A percentile compares a stretch with the other conserved stretches of the same genome.
phyloP scores from a whole-genome alignment of 2,113 vertebrate genomes.

The Ploceus nigricollis region DNA sequence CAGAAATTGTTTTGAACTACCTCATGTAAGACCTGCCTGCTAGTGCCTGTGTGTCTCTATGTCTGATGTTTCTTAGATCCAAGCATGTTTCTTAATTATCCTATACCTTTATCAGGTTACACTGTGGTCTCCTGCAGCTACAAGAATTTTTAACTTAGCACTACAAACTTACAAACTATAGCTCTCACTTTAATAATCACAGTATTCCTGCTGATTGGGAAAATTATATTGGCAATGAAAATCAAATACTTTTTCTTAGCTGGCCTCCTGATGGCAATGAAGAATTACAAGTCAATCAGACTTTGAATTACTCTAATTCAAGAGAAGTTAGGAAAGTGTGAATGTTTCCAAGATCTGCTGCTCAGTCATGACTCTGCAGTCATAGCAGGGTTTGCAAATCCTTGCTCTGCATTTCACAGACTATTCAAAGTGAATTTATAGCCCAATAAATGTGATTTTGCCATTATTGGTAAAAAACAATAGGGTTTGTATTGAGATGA shows the following conservation, averaged over 20 bases:
- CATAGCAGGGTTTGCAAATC: background rate
- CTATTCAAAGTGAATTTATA: background rate
- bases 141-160: background rate
- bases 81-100: background rate
- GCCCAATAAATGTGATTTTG: background rate
- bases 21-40: background rate
- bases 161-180: background rate
- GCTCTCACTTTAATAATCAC: background rate
- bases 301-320: background rate
- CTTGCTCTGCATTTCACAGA: background rate
- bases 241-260: constrained; percentile 1
- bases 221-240: background rate
- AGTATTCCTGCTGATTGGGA: background rate
- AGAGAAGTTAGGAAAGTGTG: background rate
- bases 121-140: background rate
- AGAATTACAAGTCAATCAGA: background rate
- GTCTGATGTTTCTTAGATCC: background rate
- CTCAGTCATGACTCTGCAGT: background rate
- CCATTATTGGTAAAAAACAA: background rate
- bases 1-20: background rate
- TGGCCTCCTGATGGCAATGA: background rate
- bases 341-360: background rate
- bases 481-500: background rate
- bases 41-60: background rate
- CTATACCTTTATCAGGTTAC: background rate